Evolutionary conservation across 2,113 vertebrate species (phyloP).

Genomic region (Macaca nemestrina): DNA sequence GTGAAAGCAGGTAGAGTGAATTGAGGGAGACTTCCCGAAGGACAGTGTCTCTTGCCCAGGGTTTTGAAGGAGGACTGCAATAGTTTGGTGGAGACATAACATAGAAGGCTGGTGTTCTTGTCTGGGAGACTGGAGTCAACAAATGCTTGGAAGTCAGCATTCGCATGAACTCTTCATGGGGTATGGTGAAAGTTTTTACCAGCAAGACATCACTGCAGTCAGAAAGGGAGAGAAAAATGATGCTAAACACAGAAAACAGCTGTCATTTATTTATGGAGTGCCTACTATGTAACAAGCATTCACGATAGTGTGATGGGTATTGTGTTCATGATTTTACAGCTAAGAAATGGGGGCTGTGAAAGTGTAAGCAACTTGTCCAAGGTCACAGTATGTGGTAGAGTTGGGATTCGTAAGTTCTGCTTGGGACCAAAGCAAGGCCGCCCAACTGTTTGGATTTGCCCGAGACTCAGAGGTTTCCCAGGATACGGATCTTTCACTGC

Average conservation of each 20-base stretch:
- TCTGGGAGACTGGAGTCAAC: background rate
- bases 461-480: accelerated
- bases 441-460: background rate
- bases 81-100: background rate
- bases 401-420: background rate
- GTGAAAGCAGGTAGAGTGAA: background rate
- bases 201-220: background rate
- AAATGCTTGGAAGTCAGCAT: background rate
- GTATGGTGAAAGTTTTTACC: background rate
- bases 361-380: background rate
- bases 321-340: background rate
- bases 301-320: background rate
- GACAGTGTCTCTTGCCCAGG: background rate
- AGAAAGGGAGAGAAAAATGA: background rate
- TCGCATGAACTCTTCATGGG: background rate
- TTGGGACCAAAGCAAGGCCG: background rate
- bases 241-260: background rate
- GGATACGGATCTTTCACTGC: background rate
- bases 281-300: background rate
- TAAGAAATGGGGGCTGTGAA: background rate
- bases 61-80: background rate
- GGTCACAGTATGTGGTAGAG: background rate
- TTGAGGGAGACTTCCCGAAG: background rate
- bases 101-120: background rate
- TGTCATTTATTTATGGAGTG: background rate